These are phyloP conservation scores for Celastrina argiolus DNA, from an alignment of 2,888 invertebrate genomes.

Conservation along the genomic window DNA sequence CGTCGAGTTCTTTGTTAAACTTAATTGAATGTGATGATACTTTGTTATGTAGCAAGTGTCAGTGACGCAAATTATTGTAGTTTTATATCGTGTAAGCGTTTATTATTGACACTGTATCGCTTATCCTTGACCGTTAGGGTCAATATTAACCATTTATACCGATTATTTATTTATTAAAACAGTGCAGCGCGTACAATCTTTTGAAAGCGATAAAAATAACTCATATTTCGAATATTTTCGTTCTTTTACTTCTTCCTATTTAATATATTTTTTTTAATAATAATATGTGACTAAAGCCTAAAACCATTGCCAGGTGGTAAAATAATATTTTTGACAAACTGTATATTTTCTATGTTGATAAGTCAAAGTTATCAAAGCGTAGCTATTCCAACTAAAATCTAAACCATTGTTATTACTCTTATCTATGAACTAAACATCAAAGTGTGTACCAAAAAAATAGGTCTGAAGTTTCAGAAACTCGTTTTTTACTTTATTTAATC, in stretches of 20 bases:
- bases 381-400: too few relatives aligned
- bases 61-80: slow-evolving; percentile 1
- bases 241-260: neutral
- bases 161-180: neutral
- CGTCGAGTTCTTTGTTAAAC: neutral
- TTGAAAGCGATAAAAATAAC: neutral
- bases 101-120: slow-evolving; percentile 1
- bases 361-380: too few relatives aligned
- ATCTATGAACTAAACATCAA: too few relatives aligned
- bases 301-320: too few relatives aligned
- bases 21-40: neutral
- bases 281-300: too few relatives aligned
- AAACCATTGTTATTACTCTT: too few relatives aligned
- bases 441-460: too few relatives aligned
- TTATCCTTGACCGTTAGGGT: neutral
- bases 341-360: too few relatives aligned
- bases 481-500: too few relatives aligned
- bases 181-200: neutral
- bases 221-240: neutral
- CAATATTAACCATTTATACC: neutral
- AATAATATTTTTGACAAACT: too few relatives aligned
- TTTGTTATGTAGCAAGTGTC: neutral
- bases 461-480: too few relatives aligned
- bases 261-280: too few relatives aligned
- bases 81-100: neutral